Evolutionary conservation across 2,113 vertebrate species (phyloP), one percentile per base, ranked within the genome.

Genomic region (Cettia cetti): DNA sequence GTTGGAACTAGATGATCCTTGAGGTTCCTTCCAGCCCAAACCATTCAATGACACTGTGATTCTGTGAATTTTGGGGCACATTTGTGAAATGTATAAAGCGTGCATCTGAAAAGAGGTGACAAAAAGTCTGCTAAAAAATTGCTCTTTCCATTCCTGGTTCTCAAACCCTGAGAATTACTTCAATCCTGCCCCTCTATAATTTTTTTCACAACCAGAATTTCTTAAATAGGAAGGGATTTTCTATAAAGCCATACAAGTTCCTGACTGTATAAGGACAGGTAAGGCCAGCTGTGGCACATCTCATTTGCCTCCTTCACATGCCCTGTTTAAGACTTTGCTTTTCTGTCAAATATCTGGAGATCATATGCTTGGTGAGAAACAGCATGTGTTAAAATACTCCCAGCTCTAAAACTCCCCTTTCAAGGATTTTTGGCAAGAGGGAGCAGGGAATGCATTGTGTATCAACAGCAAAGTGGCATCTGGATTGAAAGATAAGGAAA

Each of bases 401-500:
- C 69, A 69, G 64, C 49, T 59, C 39, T 82, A 64, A 77, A 92
- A 75, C 44, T 77, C 39, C 54, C 44, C n/a, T 90, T 76, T 65
- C 40, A 86, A 81, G 61, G 11, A 49, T 56, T 89, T 83, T 86
- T 93, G 68, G 47, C 75, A 78, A 44, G 28, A 8, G 72, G 16
- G 11, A 71, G 35, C 14, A 17, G 3, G 6, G 26, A 47, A 72
- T 35, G 9, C 66, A 53, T 42, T 94, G 57, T 64, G 19, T 47
- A 57, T 71, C 19, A 83, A 44, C n/a, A 75, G 33, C 33, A 86
- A 92, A 92, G 83, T 47, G 59, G 45, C 39, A 86, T 61, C 71
- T 90, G 63, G 50, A 80, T 70, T 9, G 6, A 92, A 94, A 83
- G 80, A 90, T 88, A 82, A 93, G 66, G 45, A 82, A 89, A 90